Conservation (phyloP, 2,888 invertebrate genomes). For the Sphaerophoria taeniata region DNA sequence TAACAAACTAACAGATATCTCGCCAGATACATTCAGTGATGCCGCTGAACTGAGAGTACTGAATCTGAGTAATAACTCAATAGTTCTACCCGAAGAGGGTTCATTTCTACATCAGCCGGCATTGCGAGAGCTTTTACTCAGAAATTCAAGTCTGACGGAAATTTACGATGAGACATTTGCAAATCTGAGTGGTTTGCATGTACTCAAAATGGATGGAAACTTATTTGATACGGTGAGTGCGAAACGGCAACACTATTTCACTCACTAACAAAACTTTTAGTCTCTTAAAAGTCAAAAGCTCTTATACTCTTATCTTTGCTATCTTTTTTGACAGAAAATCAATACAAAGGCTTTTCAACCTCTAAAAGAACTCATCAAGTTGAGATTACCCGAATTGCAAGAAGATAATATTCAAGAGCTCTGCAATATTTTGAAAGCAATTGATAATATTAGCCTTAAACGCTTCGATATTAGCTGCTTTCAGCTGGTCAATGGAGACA, state of each 20-base stretch:
- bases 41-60: conserved; percentile 79
- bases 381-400: conserved; percentile 81
- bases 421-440: conserved; percentile 80
- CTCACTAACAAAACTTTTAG: neutral
- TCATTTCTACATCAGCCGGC: conserved; percentile 80
- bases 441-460: conserved; percentile 81
- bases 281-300: conserved; percentile 26
- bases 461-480: conserved; percentile 82
- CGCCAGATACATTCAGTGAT: conserved; percentile 80
- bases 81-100: conserved; percentile 78
- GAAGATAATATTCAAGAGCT: conserved; percentile 79
- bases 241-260: conserved; percentile 37
- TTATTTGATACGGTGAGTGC: conserved; percentile 79
- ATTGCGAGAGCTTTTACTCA: conserved; percentile 80
- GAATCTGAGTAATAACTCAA: conserved; percentile 81
- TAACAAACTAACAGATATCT: conserved; percentile 80
- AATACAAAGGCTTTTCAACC: conserved; percentile 81
- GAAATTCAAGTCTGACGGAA: conserved; percentile 80
- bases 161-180: conserved; percentile 81
- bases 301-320: conserved; percentile 40
- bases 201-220: conserved; percentile 81
- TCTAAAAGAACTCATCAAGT: conserved; percentile 80
- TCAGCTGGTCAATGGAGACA: conserved; percentile 80
- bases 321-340: conserved; percentile 79
- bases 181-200: conserved; percentile 79